Base-by-base conservation (phyloP, 2,113 vertebrate species). In the Pandion haliaetus region DNA sequence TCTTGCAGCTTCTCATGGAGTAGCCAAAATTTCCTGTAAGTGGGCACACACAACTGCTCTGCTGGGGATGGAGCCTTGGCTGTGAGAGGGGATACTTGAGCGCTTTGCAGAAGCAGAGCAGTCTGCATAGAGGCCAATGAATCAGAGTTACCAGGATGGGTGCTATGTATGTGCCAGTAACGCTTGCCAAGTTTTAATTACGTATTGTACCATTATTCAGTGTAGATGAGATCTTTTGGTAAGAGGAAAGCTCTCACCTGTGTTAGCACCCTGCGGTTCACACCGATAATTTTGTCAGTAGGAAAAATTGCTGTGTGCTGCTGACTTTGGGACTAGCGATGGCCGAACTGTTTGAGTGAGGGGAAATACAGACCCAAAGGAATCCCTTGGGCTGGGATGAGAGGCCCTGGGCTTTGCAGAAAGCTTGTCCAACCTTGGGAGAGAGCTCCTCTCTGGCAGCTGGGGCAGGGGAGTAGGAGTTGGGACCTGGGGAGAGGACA, bases 81-180 rank as follows among this genome's bases (percentile, higher is more conserved):
- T 50, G 6, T 12, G 6, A 54, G n/a, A 19, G 57, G 24, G 47
- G 69, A 3, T 17, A 5, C 55, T 14, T 10, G 9, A 59, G 67
- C 3, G 0, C 84, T 74, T n/a, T 24, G 54, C n/a, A 36, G 44
- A 32, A 69, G 36, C 42, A 32, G 40, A 67, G 61, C 17, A 1
- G n/a, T 19, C 40, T 50, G 20, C 0, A 0, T 14, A 54, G 54
- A 28, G 47, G 17, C 45, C 4, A 1, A 5, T 55, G 40, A 59
- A 44, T 72, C 50, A 3, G 29, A n/a, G 28, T 55, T 49, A 49
- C 40, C 34, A 14, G 24, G 11, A 19, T 55, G 40, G 50, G 14
- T 72, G 59, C 72, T 67, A 6, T 36, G 8, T 9, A 7, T 38
- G 49, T 25, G 8, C 49, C 57, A 45, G 72, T 45, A 47, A 24